Conservation (phyloP, 2,113 vertebrate species). For the Rallus limicola region DNA sequence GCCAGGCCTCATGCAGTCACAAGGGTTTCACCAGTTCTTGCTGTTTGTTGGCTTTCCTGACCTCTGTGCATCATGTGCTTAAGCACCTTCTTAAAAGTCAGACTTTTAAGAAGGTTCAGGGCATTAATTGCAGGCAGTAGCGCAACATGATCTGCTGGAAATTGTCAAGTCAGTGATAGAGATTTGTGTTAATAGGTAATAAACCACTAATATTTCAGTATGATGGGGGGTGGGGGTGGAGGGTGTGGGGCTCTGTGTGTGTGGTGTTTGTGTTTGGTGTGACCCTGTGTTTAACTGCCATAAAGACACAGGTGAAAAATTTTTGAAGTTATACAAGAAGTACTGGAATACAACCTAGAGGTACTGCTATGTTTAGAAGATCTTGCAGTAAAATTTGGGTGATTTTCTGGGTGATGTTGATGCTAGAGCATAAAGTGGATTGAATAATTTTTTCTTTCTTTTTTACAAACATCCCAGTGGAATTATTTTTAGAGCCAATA, state of each 20-base stretch:
- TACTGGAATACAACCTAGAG: constrained; percentile 51
- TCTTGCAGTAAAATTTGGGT: constrained; percentile 24
- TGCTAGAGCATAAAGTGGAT: neutral
- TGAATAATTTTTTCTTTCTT: neutral
- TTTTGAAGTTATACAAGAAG: constrained; percentile 37
- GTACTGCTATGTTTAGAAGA: constrained; percentile 51
- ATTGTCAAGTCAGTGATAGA: neutral
- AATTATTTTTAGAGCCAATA: neutral
- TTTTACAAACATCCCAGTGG: neutral
- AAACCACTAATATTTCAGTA: constrained; percentile 39
- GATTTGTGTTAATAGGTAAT: constrained; percentile 4
- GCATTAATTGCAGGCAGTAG: neutral
- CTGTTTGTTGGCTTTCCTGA: neutral
- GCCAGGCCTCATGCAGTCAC: neutral
- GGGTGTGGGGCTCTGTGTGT: too few species aligned
- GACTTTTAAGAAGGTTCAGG: neutral
- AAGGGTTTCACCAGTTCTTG: neutral
- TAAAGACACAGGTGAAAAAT: constrained; percentile 46
- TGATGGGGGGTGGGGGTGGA: neutral
- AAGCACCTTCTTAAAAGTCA: neutral
- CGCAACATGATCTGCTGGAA: neutral
- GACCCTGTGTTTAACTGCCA: constrained; percentile 44
- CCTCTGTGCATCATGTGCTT: neutral
- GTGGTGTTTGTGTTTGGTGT: neutral
- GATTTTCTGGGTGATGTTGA: constrained; percentile 28